Percentiles rank a stretch among this genome's conserved stretches.
Conservation (phyloP, 1,140 invertebrate species). For the Pseudomyrmex concolor region DNA sequence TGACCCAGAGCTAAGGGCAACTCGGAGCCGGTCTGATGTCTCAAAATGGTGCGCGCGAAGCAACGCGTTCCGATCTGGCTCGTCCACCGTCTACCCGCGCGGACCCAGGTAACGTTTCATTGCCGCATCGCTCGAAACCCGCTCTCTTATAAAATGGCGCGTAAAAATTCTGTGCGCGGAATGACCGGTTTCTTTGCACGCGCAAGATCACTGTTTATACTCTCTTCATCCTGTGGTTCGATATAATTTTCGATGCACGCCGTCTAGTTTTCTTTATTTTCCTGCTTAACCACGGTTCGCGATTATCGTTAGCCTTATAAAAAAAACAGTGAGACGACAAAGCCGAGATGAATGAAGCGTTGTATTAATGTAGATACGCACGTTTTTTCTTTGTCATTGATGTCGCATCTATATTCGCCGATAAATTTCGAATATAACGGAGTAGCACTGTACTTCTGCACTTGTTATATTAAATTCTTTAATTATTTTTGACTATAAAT, state of each 20-base stretch:
- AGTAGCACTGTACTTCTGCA: not conserved
- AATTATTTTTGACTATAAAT: not conserved
- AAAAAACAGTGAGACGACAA: conserved; percentile 1
- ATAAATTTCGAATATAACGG: not conserved
- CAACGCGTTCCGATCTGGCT: conserved; percentile 70
- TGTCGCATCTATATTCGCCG: not conserved
- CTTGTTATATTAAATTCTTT: not conserved
- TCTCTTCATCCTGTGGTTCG: conserved; percentile 58
- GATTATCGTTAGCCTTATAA: conserved; percentile 24
- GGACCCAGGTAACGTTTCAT: conserved; percentile 70
- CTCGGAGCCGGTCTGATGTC: conserved; percentile 69
- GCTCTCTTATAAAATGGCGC: conserved; percentile 65
- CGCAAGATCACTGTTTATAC: conserved; percentile 36
- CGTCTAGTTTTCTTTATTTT: conserved; percentile 25
- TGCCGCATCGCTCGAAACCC: conserved; percentile 27
- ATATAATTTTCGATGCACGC: conserved; percentile 63
- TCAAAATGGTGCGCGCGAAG: conserved; percentile 73
- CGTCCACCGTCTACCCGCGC: conserved; percentile 66
- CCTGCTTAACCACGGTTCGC: conserved; percentile 11
- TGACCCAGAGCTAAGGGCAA: conserved; percentile 82
- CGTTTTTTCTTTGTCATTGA: not conserved
- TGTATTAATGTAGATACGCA: not conserved
- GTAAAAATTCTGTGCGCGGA: conserved; percentile 66
- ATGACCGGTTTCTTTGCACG: conserved; percentile 65
- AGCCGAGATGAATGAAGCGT: conserved; percentile 4